These are phyloP conservation scores for Diarsia rubi DNA, from an alignment of 2,888 invertebrate genomes.

Conservation along the genomic window DNA sequence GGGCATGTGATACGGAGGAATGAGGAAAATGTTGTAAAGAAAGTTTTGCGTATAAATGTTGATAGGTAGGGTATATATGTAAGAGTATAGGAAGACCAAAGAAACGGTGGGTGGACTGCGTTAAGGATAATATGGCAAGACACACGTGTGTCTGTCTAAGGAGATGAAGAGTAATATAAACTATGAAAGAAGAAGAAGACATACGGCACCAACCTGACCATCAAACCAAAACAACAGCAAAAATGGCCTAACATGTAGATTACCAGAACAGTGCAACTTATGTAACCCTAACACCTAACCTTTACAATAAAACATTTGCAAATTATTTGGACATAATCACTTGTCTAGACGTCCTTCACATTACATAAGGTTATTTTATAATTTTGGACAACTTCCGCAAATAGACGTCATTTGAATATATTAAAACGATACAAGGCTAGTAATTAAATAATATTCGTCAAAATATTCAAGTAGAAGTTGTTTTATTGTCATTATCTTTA, in stretches of 20 bases:
- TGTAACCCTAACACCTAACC: conserved; percentile 32
- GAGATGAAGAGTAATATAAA: no score
- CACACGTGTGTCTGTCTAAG: no score
- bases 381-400: conserved; percentile 34
- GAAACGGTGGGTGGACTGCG: no score
- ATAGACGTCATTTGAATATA: conserved; percentile 14
- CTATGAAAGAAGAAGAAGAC: no score
- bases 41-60: no score
- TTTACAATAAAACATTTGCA: conserved; percentile 23
- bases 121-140: no score
- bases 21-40: no score
- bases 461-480: not conserved
- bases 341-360: conserved; percentile 23
- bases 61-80: no score
- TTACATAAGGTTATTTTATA: conserved; percentile 23
- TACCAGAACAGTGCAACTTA: conserved; percentile 3
- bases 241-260: not conserved
- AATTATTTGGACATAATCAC: not conserved
- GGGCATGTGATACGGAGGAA: no score
- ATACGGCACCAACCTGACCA: no score
- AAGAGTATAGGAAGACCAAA: no score
- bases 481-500: not conserved
- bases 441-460: not conserved
- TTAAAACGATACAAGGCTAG: conserved; percentile 10
- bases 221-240: not conserved